A percentile compares a stretch with the other conserved stretches of the same genome.
Conservation (phyloP, 2,113 vertebrate species). For the Periophthalmodon schlosseri region DNA sequence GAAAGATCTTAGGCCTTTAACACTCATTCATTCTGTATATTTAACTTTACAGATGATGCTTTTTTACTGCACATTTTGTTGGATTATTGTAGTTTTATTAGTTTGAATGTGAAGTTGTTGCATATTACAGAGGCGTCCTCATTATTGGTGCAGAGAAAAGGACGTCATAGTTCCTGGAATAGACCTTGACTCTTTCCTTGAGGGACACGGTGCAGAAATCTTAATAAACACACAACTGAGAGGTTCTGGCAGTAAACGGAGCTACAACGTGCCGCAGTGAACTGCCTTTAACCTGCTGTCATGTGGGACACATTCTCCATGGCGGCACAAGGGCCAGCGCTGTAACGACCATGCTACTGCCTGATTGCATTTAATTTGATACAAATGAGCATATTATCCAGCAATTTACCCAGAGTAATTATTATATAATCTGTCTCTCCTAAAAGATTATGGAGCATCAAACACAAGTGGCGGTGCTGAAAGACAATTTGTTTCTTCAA, state of each 20-base stretch:
- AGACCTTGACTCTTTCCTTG: constrained; percentile 10
- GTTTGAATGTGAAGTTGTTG: background rate
- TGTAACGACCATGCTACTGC: constrained; percentile 46
- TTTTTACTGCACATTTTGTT: constrained; percentile 15
- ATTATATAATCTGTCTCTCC: constrained; percentile 43
- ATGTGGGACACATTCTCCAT: constrained; percentile 51
- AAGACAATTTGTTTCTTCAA: background rate
- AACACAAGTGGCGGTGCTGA: constrained; percentile 27
- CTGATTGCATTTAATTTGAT: constrained; percentile 61
- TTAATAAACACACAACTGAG: constrained; percentile 31
- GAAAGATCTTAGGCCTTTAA: constrained; percentile 25
- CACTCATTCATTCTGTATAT: constrained; percentile 9
- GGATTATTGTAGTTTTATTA: background rate
- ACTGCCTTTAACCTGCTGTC: constrained; percentile 40
- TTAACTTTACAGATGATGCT: constrained; percentile 20
- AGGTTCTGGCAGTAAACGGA: constrained; percentile 11
- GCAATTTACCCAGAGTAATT: constrained; percentile 49
- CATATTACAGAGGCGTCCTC: background rate
- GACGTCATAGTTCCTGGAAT: constrained; percentile 25
- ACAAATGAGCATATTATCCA: constrained; percentile 57
- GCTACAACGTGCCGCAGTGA: constrained; percentile 15
- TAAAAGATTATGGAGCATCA: constrained; percentile 30
- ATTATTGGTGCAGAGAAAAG: constrained; percentile 1
- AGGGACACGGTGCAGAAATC: background rate
- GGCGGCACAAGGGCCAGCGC: constrained; percentile 33